Percentiles rank a stretch among this genome's conserved stretches.
Evolutionary conservation across 2,888 invertebrate species (phyloP).

Genomic region (Drosophila multiciliata): DNA sequence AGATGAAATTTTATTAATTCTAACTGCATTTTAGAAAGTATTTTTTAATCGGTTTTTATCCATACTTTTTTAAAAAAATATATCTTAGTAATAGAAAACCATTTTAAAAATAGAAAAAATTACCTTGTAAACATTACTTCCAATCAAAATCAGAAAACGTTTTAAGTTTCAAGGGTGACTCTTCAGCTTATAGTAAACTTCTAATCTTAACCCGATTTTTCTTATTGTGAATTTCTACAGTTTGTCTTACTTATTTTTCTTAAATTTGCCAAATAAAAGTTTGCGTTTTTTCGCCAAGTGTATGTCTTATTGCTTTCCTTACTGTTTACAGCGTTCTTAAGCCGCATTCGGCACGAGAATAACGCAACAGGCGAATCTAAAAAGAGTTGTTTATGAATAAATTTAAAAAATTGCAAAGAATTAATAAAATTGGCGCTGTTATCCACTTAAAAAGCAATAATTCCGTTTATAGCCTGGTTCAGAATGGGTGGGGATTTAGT

Average conservation of each 20-base stretch:
- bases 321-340: slow-evolving; percentile 53
- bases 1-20: no score
- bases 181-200: no score
- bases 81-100: no score
- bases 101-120: no score
- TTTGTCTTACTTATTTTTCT: neutral
- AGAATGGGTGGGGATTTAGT: slow-evolving; percentile 1
- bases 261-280: neutral
- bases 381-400: slow-evolving; percentile 19
- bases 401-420: slow-evolving; percentile 29
- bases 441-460: slow-evolving; percentile 79
- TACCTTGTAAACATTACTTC: no score
- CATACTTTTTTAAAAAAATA: no score
- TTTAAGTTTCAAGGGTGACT: no score
- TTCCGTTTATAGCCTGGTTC: slow-evolving; percentile 62
- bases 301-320: slow-evolving; percentile 40
- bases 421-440: slow-evolving; percentile 60
- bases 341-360: slow-evolving; percentile 43
- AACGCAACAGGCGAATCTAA: slow-evolving; percentile 23
- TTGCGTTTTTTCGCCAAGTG: neutral
- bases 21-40: no score
- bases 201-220: no score
- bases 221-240: no score
- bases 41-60: no score
- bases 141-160: no score